Conservation (phyloP, 2,113 vertebrate species). For the Pardalotus punctatus region DNA sequence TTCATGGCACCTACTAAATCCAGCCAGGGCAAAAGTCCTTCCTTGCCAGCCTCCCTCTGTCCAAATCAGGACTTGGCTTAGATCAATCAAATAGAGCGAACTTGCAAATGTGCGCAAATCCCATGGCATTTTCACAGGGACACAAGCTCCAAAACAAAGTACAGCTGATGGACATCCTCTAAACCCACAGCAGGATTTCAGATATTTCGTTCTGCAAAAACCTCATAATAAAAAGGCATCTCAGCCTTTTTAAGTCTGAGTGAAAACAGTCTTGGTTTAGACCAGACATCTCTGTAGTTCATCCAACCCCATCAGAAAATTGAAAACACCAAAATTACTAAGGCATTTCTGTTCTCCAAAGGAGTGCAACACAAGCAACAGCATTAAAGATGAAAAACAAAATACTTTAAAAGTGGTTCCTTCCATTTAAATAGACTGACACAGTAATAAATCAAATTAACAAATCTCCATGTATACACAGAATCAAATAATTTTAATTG, state of each 20-base stretch:
- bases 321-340: background rate
- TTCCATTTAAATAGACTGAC: conserved; percentile 20
- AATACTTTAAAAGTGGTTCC: conserved; percentile 18
- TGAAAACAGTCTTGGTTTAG: conserved; percentile 38
- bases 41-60: background rate
- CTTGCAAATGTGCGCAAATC: background rate
- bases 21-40: background rate
- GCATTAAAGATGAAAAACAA: conserved; percentile 23
- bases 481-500: conserved; percentile 6
- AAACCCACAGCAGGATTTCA: background rate
- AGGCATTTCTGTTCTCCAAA: background rate
- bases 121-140: background rate
- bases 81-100: background rate
- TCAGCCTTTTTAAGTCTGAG: background rate
- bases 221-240: conserved; percentile 21
- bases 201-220: background rate
- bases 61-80: background rate
- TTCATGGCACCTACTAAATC: background rate
- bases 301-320: background rate
- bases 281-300: conserved; percentile 33
- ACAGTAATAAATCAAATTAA: conserved; percentile 2
- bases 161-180: background rate
- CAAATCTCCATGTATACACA: background rate
- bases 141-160: background rate
- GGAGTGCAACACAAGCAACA: background rate